Percentiles rank a stretch among this genome's conserved stretches.
phyloP scores from a whole-genome alignment of 2,113 vertebrate species.

The Pelecanus crispus region DNA sequence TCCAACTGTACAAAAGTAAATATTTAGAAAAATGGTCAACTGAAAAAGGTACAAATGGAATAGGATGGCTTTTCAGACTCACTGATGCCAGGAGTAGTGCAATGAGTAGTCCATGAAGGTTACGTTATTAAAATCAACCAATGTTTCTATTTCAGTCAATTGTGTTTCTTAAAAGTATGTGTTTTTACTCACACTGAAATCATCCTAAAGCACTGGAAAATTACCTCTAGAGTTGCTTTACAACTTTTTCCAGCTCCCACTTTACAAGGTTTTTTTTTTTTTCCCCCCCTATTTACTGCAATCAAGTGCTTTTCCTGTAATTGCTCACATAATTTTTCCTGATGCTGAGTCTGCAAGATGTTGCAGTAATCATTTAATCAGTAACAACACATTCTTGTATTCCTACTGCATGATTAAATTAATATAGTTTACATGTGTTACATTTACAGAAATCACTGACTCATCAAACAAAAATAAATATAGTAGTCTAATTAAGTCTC shows the following conservation, averaged over 20 bases:
- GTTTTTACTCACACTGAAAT: neutral
- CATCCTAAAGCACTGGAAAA: neutral
- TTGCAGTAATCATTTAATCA: constrained; percentile 53
- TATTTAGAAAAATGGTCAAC: neutral
- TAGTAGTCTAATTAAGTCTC: constrained; percentile 1
- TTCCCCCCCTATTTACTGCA: neutral
- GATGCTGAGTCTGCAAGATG: constrained; percentile 2
- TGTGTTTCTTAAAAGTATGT: neutral
- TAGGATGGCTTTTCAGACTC: neutral
- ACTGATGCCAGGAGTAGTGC: neutral
- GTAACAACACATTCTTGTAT: constrained; percentile 26
- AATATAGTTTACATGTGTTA: constrained; percentile 15
- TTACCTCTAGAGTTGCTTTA: neutral
- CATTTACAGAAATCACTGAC: constrained; percentile 20
- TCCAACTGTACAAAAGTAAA: neutral
- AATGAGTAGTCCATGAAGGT: neutral
- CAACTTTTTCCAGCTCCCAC: neutral
- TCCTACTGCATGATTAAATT: constrained; percentile 32
- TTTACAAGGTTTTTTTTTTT: neutral
- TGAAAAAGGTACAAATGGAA: neutral
- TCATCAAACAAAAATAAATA: constrained; percentile 43
- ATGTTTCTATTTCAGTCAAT: neutral
- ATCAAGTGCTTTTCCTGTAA: constrained; percentile 38
- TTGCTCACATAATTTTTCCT: constrained; percentile 27
- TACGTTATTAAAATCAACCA: neutral